A percentile compares a stretch with the other conserved stretches of the same genome.
phyloP scores from a whole-genome alignment of 2,797 vertebrate genomes.

The Telmatherina bonti region DNA sequence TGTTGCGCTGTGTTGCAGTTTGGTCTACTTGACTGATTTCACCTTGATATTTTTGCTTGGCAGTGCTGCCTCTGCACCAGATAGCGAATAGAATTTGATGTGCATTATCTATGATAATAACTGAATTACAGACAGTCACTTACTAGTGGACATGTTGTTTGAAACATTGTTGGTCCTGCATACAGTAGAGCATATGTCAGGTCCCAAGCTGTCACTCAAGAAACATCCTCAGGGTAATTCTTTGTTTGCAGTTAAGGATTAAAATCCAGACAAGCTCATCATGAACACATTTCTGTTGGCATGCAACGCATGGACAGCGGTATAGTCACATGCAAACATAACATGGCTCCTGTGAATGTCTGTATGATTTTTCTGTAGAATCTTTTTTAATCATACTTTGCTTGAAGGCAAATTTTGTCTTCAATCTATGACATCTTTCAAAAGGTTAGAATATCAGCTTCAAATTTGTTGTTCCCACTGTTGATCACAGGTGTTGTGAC shows the following conservation, averaged over 20 bases:
- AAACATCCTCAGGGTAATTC: constrained; percentile 54
- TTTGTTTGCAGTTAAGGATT: constrained; percentile 53
- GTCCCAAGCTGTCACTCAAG: constrained; percentile 51
- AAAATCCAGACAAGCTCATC: constrained; percentile 37
- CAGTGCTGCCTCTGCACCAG: constrained; percentile 34
- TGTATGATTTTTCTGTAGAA: background rate
- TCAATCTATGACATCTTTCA: constrained; percentile 19
- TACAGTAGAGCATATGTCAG: constrained; percentile 42
- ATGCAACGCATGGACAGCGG: constrained; percentile 32
- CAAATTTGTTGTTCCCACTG: constrained; percentile 49
- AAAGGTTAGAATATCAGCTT: constrained; percentile 44
- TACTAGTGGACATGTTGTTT: constrained; percentile 30
- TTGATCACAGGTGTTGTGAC: constrained; percentile 63
- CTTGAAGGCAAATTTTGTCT: too few species aligned
- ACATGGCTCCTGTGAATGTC: background rate
- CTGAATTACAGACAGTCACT: constrained; percentile 27
- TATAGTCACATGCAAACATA: constrained; percentile 19
- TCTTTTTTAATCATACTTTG: background rate
- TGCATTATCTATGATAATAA: constrained; percentile 19
- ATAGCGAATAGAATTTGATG: constrained; percentile 13
- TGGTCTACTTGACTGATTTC: constrained; percentile 55
- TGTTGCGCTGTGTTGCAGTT: too few species aligned
- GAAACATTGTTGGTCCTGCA: constrained; percentile 40
- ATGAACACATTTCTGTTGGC: constrained; percentile 32
- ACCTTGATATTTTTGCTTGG: constrained; percentile 54